These are phyloP conservation scores for Protophormia terraenovae DNA, from an alignment of 2,888 invertebrate species.

Conservation along the genomic window DNA sequence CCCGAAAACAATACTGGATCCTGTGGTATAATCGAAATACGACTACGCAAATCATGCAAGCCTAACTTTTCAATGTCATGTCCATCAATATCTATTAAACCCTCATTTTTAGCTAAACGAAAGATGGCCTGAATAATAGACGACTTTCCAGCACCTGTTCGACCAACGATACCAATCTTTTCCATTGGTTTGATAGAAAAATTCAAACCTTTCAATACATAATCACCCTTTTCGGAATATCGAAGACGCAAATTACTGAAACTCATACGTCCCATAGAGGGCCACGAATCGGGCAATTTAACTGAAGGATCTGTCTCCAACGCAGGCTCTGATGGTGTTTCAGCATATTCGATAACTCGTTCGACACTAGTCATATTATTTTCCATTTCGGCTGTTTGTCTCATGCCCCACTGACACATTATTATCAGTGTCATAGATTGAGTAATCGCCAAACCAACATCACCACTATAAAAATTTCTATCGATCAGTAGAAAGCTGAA, in stretches of 20 bases:
- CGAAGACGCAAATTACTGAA: constrained; percentile 86
- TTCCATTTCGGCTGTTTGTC: constrained; percentile 93
- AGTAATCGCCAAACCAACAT: constrained; percentile 88
- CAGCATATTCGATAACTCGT: constrained; percentile 90
- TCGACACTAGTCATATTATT: constrained; percentile 93
- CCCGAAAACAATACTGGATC: constrained; percentile 94
- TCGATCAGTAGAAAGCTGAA: constrained; percentile 89
- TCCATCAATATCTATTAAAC: constrained; percentile 89
- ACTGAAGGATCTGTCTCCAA: constrained; percentile 81
- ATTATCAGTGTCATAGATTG: constrained; percentile 87
- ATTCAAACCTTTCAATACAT: constrained; percentile 88
- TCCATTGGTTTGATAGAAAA: constrained; percentile 83
- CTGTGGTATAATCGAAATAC: constrained; percentile 96
- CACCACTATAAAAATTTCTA: constrained; percentile 82
- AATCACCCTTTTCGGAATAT: constrained; percentile 86
- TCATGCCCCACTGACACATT: constrained; percentile 91
- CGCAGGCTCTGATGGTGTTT: constrained; percentile 85
- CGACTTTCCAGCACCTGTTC: constrained; percentile 94
- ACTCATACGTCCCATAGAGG: constrained; percentile 84
- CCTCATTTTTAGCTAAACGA: constrained; percentile 89
- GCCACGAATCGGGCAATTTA: constrained; percentile 85
- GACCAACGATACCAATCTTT: constrained; percentile 91
- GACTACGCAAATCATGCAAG: constrained; percentile 88
- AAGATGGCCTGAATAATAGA: constrained; percentile 92
- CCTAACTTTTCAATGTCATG: constrained; percentile 86